Evolutionary conservation across 1,140 invertebrate genomes (phyloP).

Genomic region (Aphelenchoides avenae): DNA sequence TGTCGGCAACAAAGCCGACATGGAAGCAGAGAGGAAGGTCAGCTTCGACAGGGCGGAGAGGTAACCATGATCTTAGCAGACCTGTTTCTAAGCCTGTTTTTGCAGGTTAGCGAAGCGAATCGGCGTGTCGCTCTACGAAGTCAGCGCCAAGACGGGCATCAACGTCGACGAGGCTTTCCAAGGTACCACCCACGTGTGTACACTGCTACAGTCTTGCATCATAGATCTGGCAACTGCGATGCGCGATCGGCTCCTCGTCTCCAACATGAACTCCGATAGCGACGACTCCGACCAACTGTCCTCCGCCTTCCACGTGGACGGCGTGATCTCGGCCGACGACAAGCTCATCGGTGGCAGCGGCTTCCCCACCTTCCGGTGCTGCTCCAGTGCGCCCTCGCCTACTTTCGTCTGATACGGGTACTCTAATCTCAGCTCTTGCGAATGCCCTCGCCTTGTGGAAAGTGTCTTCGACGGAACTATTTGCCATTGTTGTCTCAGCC

Average conservation of each 20-base stretch:
- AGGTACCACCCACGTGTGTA: no score
- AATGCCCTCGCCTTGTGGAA: constrained; percentile 8
- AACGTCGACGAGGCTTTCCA: constrained; percentile 57
- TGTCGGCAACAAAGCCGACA: constrained; percentile 58
- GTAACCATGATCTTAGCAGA: constrained; percentile 25
- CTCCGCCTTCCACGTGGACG: constrained; percentile 56
- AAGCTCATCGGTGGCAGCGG: constrained; percentile 29
- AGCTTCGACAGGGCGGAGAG: constrained; percentile 56
- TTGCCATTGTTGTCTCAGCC: no score
- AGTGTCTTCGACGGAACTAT: no score
- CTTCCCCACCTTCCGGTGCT: constrained; percentile 35
- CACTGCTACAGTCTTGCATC: neutral
- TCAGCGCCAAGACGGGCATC: constrained; percentile 58
- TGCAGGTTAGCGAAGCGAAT: constrained; percentile 51
- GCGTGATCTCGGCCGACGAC: constrained; percentile 55
- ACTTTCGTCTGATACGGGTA: constrained; percentile 48
- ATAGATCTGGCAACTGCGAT: constrained; percentile 38
- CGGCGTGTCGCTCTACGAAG: constrained; percentile 57
- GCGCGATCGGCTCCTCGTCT: constrained; percentile 49
- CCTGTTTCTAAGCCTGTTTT: no score
- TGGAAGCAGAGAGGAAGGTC: constrained; percentile 55
- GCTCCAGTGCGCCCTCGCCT: constrained; percentile 40
- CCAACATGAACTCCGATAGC: constrained; percentile 50
- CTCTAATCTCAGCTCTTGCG: no score
- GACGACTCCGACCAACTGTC: constrained; percentile 55